A percentile compares a stretch with the other conserved stretches of the same genome.
Conservation (phyloP, 1,140 invertebrate genomes). For the Thaumetopoea pityocampa region DNA sequence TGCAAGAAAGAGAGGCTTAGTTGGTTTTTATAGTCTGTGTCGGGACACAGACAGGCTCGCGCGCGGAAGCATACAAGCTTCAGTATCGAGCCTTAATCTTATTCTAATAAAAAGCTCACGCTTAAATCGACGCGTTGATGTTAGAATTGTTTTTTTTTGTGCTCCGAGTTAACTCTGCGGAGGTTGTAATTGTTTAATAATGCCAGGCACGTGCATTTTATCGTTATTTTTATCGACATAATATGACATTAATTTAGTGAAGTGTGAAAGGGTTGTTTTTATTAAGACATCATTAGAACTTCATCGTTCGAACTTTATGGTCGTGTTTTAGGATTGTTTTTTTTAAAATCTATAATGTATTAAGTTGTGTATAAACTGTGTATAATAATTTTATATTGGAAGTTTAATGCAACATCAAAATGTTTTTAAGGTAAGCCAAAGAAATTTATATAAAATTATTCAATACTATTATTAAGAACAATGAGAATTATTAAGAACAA, state of each 20-base stretch:
- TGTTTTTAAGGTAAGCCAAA: conserved; percentile 71
- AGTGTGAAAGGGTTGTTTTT: conserved; percentile 59
- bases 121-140: conserved; percentile 59
- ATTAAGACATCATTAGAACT: conserved; percentile 59
- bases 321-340: conserved; percentile 50
- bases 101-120: conserved; percentile 73
- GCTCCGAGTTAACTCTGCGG: conserved; percentile 36
- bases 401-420: conserved; percentile 38
- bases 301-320: conserved; percentile 56
- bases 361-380: conserved; percentile 38
- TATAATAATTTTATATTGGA: conserved; percentile 22
- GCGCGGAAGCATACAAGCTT: conserved; percentile 67
- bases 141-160: conserved; percentile 55
- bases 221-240: conserved; percentile 59
- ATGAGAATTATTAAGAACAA: too few relatives aligned
- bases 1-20: conserved; percentile 65
- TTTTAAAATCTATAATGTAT: conserved; percentile 33
- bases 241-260: conserved; percentile 62
- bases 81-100: conserved; percentile 66
- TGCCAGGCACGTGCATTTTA: conserved; percentile 64
- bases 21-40: conserved; percentile 68
- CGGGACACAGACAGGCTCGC: conserved; percentile 67
- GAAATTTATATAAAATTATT: too few relatives aligned
- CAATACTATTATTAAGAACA: too few relatives aligned
- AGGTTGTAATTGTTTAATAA: conserved; percentile 57